Evolutionary conservation across 92 coral and sea anemone species (phyloP), one percentile per base, ranked within the genome.

Genomic region (Chrysogorgia sp.): DNA sequence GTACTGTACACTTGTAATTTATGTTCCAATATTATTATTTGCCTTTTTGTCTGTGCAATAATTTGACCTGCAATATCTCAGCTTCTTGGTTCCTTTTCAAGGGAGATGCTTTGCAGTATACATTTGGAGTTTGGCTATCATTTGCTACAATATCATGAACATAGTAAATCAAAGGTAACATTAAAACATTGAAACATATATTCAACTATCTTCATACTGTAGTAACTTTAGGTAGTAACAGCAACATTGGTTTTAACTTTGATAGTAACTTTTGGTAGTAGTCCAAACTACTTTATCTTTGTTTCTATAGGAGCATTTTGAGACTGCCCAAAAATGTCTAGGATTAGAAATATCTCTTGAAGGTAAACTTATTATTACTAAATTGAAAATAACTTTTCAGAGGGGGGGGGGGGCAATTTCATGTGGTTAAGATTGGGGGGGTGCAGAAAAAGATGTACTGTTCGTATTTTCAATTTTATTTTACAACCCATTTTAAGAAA

Each of bases 51-150:
- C 24, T 0, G 12, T 20, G 12, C 0, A 56, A 20, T 24, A 58
- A 22, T 2, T 30, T 22, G 2, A 23, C 25, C 63, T 20, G 8
- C 22, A 57, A 20, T 57, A 7, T 17, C 63, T 29, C 13, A 12
- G 26, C 6, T n/a, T 23, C n/a, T 23, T 52, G 5, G 5, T 57
- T 57, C 22, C 63, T 22, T 31, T 63, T 60, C 67, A 90, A n/a
- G 99, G 79, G 72, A 70, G 71, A 34, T 87, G 23, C 74, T 88
- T 40, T 87, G 92, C 74, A 89, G 90, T 71, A 67, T 96, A 29
- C 84, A 88, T 45, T 85, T 96, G 48, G 97, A 91, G 76, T 63
- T 84, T 15, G 96, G 96, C 19, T 89, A 96, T 88, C 84, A 85
- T 60, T 89, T 62, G 40, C 86, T 96, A 10, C 75, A 83, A 76